These are phyloP conservation scores for Thomomys bottae DNA, from an alignment of 2,113 vertebrate species.

Conservation along the genomic window DNA sequence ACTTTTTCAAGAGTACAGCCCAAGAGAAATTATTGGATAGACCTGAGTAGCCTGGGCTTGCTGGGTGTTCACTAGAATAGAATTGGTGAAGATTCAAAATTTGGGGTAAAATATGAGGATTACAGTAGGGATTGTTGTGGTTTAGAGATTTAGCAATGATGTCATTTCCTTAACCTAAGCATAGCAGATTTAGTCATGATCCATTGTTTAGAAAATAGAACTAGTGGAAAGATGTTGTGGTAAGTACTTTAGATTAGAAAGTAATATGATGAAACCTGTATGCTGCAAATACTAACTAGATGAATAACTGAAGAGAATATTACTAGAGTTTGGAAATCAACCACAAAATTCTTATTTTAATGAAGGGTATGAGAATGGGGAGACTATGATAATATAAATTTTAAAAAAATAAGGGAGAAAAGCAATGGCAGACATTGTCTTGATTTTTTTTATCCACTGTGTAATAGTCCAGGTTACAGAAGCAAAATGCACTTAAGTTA, in stretches of 20 bases:
- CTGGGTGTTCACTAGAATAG: background rate
- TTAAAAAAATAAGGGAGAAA: background rate
- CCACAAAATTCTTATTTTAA: background rate
- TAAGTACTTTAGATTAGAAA: background rate
- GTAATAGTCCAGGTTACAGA: background rate
- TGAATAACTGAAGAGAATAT: background rate
- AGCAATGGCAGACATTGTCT: background rate
- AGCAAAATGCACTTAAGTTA: background rate
- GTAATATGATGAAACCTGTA: background rate
- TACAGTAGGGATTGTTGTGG: too few species aligned
- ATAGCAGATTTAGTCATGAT: background rate
- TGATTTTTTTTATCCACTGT: background rate
- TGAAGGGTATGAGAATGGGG: background rate
- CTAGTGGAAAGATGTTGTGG: background rate
- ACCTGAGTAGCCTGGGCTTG: background rate
- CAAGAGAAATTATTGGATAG: background rate
- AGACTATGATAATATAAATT: background rate
- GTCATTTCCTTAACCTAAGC: background rate
- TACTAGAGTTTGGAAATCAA: background rate
- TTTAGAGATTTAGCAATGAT: background rate
- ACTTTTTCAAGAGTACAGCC: background rate
- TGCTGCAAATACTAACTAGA: background rate
- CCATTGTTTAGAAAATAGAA: background rate
- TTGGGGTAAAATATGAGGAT: background rate
- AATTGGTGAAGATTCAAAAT: background rate